phyloP scores from a whole-genome alignment of 2,113 vertebrate genomes.

The Dolichallabes microphthalmus region DNA sequence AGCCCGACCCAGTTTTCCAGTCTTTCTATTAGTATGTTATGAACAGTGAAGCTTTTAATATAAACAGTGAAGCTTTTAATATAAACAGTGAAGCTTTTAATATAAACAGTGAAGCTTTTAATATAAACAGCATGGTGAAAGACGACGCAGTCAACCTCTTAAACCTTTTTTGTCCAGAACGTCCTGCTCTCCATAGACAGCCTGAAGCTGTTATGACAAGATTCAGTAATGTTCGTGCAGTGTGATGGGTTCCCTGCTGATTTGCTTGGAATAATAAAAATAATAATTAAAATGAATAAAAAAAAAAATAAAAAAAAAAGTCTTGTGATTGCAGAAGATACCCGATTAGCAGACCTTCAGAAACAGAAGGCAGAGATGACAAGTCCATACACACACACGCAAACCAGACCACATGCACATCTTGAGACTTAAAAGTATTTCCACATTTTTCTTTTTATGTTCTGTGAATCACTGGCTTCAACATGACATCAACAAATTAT shows the following conservation, averaged over 20 bases:
- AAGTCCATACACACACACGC: neutral
- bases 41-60: no score
- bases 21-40: no score
- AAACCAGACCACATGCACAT: constrained; percentile 31
- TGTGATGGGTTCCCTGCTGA: neutral
- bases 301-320: no score
- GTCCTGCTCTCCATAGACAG: neutral
- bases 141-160: neutral
- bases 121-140: neutral
- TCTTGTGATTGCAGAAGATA: constrained; percentile 1
- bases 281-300: no score
- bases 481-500: neutral
- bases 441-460: neutral
- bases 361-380: neutral
- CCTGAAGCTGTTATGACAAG: neutral
- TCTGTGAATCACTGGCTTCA: neutral
- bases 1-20: no score
- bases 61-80: no score
- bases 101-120: neutral
- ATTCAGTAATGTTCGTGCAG: neutral
- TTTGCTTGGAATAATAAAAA: no score
- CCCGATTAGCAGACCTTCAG: constrained; percentile 30
- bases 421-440: neutral
- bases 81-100: neutral
- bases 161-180: neutral